A percentile compares a stretch with the other conserved stretches of the same genome.
Evolutionary conservation across 2,888 invertebrate species (phyloP).

Genomic region (Synanthedon andrenaeformis): DNA sequence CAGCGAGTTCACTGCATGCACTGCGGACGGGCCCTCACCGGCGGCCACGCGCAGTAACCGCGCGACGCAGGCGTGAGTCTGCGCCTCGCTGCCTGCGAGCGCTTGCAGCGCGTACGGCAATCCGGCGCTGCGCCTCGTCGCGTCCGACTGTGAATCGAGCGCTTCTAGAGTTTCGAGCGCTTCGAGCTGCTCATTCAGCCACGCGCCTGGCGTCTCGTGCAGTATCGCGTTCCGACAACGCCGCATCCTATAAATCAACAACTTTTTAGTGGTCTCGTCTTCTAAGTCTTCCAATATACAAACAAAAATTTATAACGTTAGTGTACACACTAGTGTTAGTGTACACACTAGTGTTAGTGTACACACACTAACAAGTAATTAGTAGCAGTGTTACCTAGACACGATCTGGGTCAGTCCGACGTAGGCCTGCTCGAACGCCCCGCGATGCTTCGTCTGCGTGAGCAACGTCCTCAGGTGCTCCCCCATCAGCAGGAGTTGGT

Average conservation of each 20-base stretch:
- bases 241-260: conserved; percentile 43
- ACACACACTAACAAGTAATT: too few species aligned
- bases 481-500: conserved; percentile 71
- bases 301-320: too few species aligned
- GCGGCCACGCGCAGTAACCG: conserved; percentile 47
- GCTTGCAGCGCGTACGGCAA: conserved; percentile 88
- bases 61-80: conserved; percentile 56
- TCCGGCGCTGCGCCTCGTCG: conserved; percentile 93
- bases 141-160: conserved; percentile 26
- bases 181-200: conserved; percentile 72
- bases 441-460: conserved; percentile 88
- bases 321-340: too few species aligned
- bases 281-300: too few species aligned
- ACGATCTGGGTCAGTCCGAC: conserved; percentile 87
- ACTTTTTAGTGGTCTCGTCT: too few species aligned
- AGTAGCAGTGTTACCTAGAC: conserved; percentile 41
- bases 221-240: conserved; percentile 47
- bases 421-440: conserved; percentile 97
- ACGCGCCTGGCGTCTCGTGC: conserved; percentile 72
- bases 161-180: conserved; percentile 60
- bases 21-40: conserved; percentile 54
- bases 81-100: neutral
- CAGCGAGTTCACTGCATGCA: conserved; percentile 89
- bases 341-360: too few species aligned
- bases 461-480: conserved; percentile 76